Evolutionary conservation across 2,888 invertebrate species (phyloP), one percentile per base, ranked within the genome.

Genomic region (Elysia crispata): DNA sequence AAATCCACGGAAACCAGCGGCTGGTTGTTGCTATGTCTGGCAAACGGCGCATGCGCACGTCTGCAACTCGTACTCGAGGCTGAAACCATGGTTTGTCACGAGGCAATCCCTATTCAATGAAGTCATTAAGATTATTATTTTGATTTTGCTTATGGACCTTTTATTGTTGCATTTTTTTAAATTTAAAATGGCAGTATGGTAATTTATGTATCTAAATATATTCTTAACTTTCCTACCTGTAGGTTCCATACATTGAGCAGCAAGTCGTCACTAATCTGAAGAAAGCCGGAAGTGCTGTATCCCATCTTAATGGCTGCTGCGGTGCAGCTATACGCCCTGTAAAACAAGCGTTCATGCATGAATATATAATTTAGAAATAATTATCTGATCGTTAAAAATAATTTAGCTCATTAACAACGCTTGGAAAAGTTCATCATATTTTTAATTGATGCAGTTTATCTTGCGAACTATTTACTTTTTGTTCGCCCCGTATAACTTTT

Each of bases 171-270:
- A n/a, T n/a, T n/a, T n/a, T n/a, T n/a, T n/a, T n/a, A n/a, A 20
- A 25, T 60, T 20, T 15, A 5, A 60, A 23, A 60, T 60, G 60
- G 25, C 15, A 23, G 60, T n/a, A n/a, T n/a, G n/a, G n/a, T n/a
- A n/a, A n/a, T n/a, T n/a, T n/a, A n/a, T n/a, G n/a, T n/a, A n/a
- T n/a, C n/a, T n/a, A n/a, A 8, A 5, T 60, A 5, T 60, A 15
- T 15, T 60, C 3, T 15, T 5, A 20, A 23, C 25, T 13, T 66
- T 1, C n/a, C 33, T 13, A 69, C 69, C 69, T 31, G 30, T 69
- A 81, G 13, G 50, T 75, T 81, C 81, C 81, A 81, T 1, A 78
- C 78, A 66, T 81, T 81, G 31, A 81, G 49, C 23, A 81, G 33
- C 3, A 76, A 57, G 62, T 81, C 81, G 64, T 81, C 81, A 31